Evolutionary conservation across 1,140 invertebrate genomes (phyloP).

Genomic region (Saccostrea glomerata): DNA sequence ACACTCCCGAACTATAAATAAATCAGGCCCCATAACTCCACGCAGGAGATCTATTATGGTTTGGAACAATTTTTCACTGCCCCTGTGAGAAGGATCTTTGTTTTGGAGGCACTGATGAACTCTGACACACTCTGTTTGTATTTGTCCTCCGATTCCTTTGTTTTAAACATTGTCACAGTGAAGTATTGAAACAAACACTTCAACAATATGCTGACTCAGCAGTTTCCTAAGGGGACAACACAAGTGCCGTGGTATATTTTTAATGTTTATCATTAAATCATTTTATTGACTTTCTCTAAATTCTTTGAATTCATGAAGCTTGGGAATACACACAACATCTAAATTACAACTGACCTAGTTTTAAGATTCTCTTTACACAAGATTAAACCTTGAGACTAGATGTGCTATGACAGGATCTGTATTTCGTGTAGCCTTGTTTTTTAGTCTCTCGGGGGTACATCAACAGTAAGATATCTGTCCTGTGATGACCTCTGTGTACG

Average conservation of each 20-base stretch:
- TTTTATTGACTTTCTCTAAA: background rate
- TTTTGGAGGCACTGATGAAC: constrained; percentile 15
- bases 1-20: background rate
- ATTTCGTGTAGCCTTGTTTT: constrained; percentile 75
- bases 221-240: background rate
- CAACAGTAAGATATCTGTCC: constrained; percentile 51
- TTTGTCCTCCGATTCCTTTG: background rate
- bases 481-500: background rate
- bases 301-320: background rate
- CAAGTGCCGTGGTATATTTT: background rate
- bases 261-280: background rate
- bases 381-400: constrained; percentile 80
- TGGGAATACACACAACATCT: background rate
- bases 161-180: background rate
- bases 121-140: background rate
- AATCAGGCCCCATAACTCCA: background rate
- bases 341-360: background rate
- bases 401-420: constrained; percentile 76
- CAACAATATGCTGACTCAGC: background rate
- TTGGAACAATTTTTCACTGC: background rate
- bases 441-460: constrained; percentile 75
- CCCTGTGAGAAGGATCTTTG: background rate
- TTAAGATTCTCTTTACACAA: constrained; percentile 55
- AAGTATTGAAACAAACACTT: background rate
- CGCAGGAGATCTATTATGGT: background rate